Percentiles rank a stretch among this genome's conserved stretches.
These are phyloP conservation scores for Sphinx pinastri DNA, from an alignment of 2,888 invertebrate genomes.

Conservation along the genomic window DNA sequence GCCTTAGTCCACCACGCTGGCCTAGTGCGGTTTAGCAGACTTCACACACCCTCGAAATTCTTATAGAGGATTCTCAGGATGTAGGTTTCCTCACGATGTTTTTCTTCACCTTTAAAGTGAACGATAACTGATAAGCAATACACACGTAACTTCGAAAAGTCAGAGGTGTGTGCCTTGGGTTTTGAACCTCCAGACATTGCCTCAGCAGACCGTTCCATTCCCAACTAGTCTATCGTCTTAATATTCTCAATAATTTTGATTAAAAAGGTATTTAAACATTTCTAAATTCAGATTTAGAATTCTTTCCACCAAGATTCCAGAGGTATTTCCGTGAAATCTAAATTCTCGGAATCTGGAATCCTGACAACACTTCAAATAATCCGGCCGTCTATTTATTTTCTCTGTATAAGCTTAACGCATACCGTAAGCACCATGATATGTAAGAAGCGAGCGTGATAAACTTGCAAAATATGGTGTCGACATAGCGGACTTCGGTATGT, in stretches of 20 bases:
- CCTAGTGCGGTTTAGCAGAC: too few relatives aligned
- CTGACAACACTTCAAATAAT: neutral
- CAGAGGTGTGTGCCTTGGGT: too few relatives aligned
- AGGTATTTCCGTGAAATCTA: neutral
- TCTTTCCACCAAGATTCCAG: neutral
- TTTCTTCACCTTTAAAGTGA: too few relatives aligned
- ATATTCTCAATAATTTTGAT: neutral
- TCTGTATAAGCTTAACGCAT: conserved; percentile 35
- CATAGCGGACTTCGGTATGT: conserved; percentile 53
- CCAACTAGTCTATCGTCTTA: too few relatives aligned
- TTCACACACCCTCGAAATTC: too few relatives aligned
- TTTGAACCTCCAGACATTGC: too few relatives aligned
- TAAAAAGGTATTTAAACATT: neutral
- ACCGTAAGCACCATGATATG: conserved; percentile 39
- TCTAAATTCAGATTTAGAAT: neutral
- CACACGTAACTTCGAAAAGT: too few relatives aligned
- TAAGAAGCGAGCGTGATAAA: conserved; percentile 47
- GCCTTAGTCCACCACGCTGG: too few relatives aligned
- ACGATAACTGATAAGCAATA: too few relatives aligned
- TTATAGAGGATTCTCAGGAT: too few relatives aligned
- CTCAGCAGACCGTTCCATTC: too few relatives aligned
- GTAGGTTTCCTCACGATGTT: too few relatives aligned
- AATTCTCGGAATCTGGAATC: neutral
- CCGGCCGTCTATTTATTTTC: conserved; percentile 38
- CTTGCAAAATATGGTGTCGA: conserved; percentile 59